These are phyloP conservation scores for Hydrocynus forskahlii DNA, from an alignment of 2,797 vertebrate genomes.

Conservation along the genomic window DNA sequence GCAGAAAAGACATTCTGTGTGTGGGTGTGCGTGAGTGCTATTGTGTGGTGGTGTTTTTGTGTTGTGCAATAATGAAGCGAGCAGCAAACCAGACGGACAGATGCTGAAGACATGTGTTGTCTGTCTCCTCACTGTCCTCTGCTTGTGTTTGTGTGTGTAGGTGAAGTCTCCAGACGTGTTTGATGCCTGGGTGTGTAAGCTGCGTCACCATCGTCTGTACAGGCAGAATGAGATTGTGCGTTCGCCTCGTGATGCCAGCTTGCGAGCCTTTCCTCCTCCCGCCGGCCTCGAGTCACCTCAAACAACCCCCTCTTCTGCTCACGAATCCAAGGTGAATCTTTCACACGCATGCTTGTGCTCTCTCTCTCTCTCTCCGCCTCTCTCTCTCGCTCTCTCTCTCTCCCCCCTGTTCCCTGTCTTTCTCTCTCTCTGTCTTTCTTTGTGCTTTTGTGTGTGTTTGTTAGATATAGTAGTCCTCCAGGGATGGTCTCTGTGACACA, in stretches of 20 bases:
- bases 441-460: neutral
- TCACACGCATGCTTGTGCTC: neutral
- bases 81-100: conserved; percentile 36
- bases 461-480: conserved; percentile 20
- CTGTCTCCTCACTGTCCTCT: conserved; percentile 38
- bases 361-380: neutral
- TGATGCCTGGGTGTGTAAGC: conserved; percentile 94
- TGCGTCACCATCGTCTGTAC: conserved; percentile 94
- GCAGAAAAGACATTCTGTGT: too few relatives aligned
- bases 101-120: conserved; percentile 36
- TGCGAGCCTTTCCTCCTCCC: conserved; percentile 89
- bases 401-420: neutral
- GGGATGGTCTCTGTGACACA: conserved; percentile 4
- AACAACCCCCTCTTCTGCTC: conserved; percentile 78
- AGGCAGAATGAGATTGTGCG: conserved; percentile 98
- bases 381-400: neutral
- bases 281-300: conserved; percentile 88
- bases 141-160: conserved; percentile 66
- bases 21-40: neutral
- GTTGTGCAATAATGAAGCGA: conserved; percentile 19
- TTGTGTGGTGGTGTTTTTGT: neutral
- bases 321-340: conserved; percentile 86
- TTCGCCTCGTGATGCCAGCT: conserved; percentile 91
- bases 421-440: neutral
- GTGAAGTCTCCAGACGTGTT: conserved; percentile 98